Evolutionary conservation across 2,797 vertebrate genomes (phyloP).

Genomic region (Lutjanus argentimaculatus): DNA sequence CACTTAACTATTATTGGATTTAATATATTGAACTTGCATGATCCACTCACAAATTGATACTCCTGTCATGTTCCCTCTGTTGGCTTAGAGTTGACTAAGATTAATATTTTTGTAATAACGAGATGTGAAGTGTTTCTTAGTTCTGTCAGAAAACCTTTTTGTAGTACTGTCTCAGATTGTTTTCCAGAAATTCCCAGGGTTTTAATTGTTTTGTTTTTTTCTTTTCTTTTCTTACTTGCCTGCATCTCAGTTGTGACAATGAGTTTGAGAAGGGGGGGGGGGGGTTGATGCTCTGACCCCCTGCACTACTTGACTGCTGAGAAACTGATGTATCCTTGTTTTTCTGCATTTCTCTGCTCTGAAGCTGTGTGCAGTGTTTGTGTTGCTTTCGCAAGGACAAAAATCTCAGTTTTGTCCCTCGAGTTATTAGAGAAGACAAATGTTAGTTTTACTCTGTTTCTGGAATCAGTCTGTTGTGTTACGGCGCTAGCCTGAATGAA

Average conservation of each 20-base stretch:
- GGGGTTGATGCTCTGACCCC: conserved; percentile 1
- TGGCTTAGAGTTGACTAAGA: conserved; percentile 69
- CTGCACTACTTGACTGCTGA: conserved; percentile 56
- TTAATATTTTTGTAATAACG: conserved; percentile 81
- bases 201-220: conserved; percentile 35
- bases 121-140: conserved; percentile 69
- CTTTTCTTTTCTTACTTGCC: conserved; percentile 23
- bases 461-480: conserved; percentile 60
- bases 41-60: conserved; percentile 46
- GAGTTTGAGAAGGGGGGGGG: conserved; percentile 27
- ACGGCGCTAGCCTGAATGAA: conserved; percentile 63
- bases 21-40: conserved; percentile 64
- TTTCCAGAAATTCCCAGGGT: conserved; percentile 56
- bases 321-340: conserved; percentile 41
- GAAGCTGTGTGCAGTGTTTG: conserved; percentile 67
- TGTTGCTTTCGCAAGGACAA: conserved; percentile 60
- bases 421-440: conserved; percentile 32
- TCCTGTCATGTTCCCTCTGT: conserved; percentile 38
- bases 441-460: conserved; percentile 65
- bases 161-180: conserved; percentile 60
- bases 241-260: conserved; percentile 40
- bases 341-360: conserved; percentile 50
- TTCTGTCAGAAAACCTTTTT: conserved; percentile 63
- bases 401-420: conserved; percentile 36
- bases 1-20: conserved; percentile 30